Evolutionary conservation across 1,140 invertebrate genomes (phyloP), one percentile per base, ranked within the genome.

Genomic region (Magallana angulata): DNA sequence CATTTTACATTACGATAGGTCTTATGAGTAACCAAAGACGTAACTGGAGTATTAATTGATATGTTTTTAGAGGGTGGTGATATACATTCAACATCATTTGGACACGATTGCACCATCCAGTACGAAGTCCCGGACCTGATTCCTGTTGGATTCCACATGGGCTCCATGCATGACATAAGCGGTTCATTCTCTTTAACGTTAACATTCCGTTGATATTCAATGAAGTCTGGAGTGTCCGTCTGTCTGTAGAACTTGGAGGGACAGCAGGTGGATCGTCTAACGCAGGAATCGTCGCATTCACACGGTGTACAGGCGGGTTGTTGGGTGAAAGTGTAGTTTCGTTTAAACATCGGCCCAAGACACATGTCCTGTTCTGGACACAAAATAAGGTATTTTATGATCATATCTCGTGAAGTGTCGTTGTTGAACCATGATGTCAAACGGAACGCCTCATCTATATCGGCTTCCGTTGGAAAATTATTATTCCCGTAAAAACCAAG

Each of bases 241-340:
- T 71, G 64, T 71, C 64, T 71, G 18, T 71, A 71, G 18, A 71
- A 71, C 30, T 71, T 71, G 18, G 64, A 71, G 18, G 18, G 64
- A 30, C 64, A 71, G 11, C 64, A 71, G 11, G 64, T 71, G 16
- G 18, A n/a, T 71, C 18, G 18, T 71, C 64, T 71, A n/a, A 71
- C 64, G 18, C 64, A 71, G 18, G 18, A 71, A 71, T 71, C 64
- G 4, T 71, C 18, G 30, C 18, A 71, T 4, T 71, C 64, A 30
- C 64, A 71, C 18, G 18, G 18, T 18, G 11, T 18, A 18, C 64
- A 71, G 1, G n/a, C n/a, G 9, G 64, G 64, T 24, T 71, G 64
- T 6, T 9, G 7, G 1, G 18, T 71, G 18, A 71, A 71, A 30
- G 64, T 7, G 30, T 71, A 71, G 18, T n/a, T 71, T 24, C 64